Evolutionary conservation across 2,888 invertebrate species (phyloP).

Genomic region (Agrochola litura): DNA sequence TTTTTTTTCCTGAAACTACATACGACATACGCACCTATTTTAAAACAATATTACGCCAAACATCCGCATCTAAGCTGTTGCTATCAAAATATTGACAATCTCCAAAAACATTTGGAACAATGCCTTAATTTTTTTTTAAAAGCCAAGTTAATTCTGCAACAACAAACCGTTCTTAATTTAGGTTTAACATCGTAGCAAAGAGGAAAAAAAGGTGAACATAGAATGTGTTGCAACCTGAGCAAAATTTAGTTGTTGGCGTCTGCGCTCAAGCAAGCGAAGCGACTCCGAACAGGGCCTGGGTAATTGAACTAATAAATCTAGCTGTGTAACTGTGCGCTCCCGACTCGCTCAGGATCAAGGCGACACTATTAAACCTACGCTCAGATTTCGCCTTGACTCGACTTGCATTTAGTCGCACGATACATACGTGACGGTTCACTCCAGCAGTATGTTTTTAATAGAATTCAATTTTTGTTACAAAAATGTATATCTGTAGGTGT

Average conservation of each 20-base stretch:
- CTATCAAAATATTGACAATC: slow-evolving; percentile 43
- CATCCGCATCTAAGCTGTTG: slow-evolving; percentile 18
- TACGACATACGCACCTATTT: neutral
- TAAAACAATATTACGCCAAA: slow-evolving; percentile 34
- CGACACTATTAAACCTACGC: slow-evolving; percentile 85
- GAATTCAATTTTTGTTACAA: slow-evolving; percentile 35
- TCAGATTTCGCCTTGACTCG: slow-evolving; percentile 77
- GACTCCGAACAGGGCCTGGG: slow-evolving; percentile 83
- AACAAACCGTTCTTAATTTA: slow-evolving; percentile 64
- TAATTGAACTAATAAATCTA: slow-evolving; percentile 91
- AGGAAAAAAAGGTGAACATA: slow-evolving; percentile 69
- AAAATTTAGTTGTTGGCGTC: slow-evolving; percentile 87
- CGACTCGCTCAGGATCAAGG: slow-evolving; percentile 83
- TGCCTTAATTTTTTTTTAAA: slow-evolving; percentile 40
- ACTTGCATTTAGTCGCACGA: slow-evolving; percentile 75
- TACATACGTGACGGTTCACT: slow-evolving; percentile 64
- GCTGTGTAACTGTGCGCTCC: slow-evolving; percentile 81
- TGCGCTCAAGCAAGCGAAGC: slow-evolving; percentile 84
- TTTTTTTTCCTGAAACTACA: neutral
- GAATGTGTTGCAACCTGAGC: slow-evolving; percentile 81
- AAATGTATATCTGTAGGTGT: too few species aligned
- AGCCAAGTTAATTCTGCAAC: slow-evolving; percentile 40
- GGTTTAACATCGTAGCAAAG: slow-evolving; percentile 65
- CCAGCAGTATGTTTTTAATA: slow-evolving; percentile 54
- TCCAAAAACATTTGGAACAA: slow-evolving; percentile 39